Evolutionary conservation across 2,113 vertebrate genomes (phyloP).

Genomic region (Prinia subflava): DNA sequence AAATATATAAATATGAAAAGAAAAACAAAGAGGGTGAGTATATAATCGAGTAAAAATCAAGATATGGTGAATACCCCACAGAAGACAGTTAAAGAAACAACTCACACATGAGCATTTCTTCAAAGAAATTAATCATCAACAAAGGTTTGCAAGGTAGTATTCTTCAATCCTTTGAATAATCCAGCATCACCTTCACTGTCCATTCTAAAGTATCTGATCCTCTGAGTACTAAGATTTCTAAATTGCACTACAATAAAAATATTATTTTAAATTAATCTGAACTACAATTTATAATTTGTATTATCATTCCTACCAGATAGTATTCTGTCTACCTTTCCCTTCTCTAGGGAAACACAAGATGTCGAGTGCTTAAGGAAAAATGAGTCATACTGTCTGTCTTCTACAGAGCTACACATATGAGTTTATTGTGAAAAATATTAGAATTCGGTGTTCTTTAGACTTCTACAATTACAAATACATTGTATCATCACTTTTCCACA

Average conservation of each 20-base stretch:
- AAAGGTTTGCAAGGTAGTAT: not conserved
- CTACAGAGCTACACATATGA: conserved; percentile 36
- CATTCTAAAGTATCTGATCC: not conserved
- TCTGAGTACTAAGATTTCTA: not conserved
- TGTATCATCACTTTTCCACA: not conserved
- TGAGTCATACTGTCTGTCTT: conserved; percentile 60
- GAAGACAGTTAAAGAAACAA: not conserved
- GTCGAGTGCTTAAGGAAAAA: conserved; percentile 57
- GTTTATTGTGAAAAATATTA: conserved; percentile 57
- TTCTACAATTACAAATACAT: conserved; percentile 45
- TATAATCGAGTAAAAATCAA: not conserved
- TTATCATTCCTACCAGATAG: conserved; percentile 11
- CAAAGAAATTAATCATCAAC: not conserved
- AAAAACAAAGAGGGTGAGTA: not conserved
- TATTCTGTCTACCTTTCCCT: not conserved
- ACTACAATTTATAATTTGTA: not conserved
- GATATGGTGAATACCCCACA: not conserved
- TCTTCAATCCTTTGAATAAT: not conserved
- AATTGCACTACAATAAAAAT: not conserved
- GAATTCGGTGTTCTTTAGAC: not conserved
- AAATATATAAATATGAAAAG: not conserved
- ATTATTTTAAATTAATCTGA: conserved; percentile 18
- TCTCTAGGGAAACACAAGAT: conserved; percentile 49
- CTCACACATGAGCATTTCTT: not conserved
- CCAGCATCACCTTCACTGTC: not conserved